Conservation (phyloP, 2,888 invertebrate genomes). For the Epinotia bilunana region DNA sequence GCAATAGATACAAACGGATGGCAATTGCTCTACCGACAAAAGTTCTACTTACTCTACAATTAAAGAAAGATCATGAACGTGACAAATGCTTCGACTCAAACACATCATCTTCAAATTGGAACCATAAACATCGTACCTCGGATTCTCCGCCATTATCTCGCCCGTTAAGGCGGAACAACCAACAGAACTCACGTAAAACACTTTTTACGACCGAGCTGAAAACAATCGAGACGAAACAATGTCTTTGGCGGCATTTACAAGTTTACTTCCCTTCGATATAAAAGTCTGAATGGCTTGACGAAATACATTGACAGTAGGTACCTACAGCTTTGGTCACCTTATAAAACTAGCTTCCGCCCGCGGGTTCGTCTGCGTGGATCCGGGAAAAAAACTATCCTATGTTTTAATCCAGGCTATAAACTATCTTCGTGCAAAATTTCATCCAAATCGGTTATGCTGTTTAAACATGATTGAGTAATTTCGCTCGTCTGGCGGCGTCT, state of each 20-base stretch:
- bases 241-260: conserved; percentile 6
- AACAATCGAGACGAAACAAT: conserved; percentile 23
- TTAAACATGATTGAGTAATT: too few species aligned
- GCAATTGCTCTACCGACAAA: too few species aligned
- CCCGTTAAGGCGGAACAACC: neutral
- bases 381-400: too few species aligned
- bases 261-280: neutral
- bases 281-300: neutral
- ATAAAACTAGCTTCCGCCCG: too few species aligned
- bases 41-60: too few species aligned
- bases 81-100: neutral
- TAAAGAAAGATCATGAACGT: neutral
- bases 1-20: too few species aligned
- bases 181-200: conserved; percentile 26
- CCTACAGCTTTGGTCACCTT: too few species aligned
- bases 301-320: neutral
- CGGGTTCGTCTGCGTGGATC: too few species aligned
- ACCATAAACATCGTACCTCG: neutral
- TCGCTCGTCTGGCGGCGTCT: too few species aligned
- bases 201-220: conserved; percentile 34
- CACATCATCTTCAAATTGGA: neutral
- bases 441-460: too few species aligned
- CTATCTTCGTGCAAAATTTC: too few species aligned
- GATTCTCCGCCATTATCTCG: neutral
- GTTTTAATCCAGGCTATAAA: too few species aligned